Percentiles rank a stretch among this genome's conserved stretches.
These are phyloP conservation scores for Zosterops hypoxanthus DNA, from an alignment of 2,113 vertebrate species.

Conservation along the genomic window DNA sequence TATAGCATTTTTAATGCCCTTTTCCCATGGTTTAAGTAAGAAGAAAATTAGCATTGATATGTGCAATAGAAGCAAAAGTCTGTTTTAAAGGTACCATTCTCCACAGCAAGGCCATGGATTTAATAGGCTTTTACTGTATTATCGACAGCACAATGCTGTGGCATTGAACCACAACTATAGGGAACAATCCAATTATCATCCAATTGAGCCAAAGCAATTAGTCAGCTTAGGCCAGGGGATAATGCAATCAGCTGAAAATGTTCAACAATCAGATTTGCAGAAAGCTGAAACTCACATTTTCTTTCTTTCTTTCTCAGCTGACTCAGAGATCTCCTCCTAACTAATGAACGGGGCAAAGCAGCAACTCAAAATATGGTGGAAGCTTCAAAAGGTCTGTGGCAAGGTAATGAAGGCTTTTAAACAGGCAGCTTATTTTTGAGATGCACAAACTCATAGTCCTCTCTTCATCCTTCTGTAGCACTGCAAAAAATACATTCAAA, in stretches of 20 bases:
- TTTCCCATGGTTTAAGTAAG: background rate
- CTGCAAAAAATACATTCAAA: background rate
- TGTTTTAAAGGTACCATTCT: background rate
- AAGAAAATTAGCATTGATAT: background rate
- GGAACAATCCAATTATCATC: constrained; percentile 43
- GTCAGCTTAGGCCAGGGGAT: background rate
- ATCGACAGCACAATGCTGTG: background rate
- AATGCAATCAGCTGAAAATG: constrained; percentile 21
- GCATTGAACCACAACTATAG: constrained; percentile 32
- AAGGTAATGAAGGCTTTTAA: background rate
- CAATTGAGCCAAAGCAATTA: constrained; percentile 35
- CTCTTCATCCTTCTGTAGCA: background rate
- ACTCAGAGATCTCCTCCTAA: background rate
- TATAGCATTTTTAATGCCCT: background rate
- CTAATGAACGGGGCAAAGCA: background rate
- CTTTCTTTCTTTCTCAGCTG: background rate
- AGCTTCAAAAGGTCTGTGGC: background rate
- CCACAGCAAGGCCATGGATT: constrained; percentile 3
- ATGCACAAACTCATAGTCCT: background rate
- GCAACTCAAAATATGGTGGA: background rate
- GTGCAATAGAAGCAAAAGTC: background rate
- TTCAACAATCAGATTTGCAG: constrained; percentile 16
- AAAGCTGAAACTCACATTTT: background rate
- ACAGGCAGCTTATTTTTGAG: background rate
- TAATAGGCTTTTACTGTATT: constrained; percentile 37